Base-by-base conservation (phyloP, 1,140 invertebrate genomes). In the Linepithema humile region DNA sequence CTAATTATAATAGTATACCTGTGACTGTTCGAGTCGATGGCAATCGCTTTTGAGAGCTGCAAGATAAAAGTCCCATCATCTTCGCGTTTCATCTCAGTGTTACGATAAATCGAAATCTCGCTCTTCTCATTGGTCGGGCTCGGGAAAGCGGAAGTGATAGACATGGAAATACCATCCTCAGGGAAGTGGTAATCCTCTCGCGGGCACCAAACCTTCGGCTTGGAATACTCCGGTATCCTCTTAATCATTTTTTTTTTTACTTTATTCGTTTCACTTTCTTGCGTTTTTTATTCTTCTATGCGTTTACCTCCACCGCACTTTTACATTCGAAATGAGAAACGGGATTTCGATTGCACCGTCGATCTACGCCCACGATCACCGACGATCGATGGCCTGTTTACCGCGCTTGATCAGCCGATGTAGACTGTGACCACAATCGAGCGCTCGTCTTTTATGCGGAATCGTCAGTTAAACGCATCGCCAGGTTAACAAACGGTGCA, bases 91-190 rank as follows among this genome's bases (percentile, higher is more conserved):
- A 62, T 29, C 4, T 9, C 40, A 3, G 59, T 74, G 0, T 45
- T 83, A 6, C 57, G 65, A 77, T 85, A 70, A 43, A 53, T 48
- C 70, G 62, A 40, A 7, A 72, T 55, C 1, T 64, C 20, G 45
- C 55, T 87, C 9, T 75, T 45, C 15, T 53, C 29, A 15, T 15
- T 23, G 29, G 3, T 38, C 10, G 20, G 59, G 40, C 3, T 80
- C 20, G 88, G 80, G 6, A 57, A 64, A 20, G 75, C 86, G 45
- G 91, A 91, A 72, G 83, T 77, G 10, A 38, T 75, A 3, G 91
- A 91, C 53, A 85, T 82, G 43, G 91, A 91, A 89, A 91, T 90
- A 60, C 89, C 88, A 83, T 85, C 67, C 12, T 73, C 80, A n/a
- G 40, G 10, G 35, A 67, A 72, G n/a, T 77, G 23, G 48, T 87